Evolutionary conservation across 2,888 invertebrate species (phyloP).

Genomic region (Drosophila mayaguana): DNA sequence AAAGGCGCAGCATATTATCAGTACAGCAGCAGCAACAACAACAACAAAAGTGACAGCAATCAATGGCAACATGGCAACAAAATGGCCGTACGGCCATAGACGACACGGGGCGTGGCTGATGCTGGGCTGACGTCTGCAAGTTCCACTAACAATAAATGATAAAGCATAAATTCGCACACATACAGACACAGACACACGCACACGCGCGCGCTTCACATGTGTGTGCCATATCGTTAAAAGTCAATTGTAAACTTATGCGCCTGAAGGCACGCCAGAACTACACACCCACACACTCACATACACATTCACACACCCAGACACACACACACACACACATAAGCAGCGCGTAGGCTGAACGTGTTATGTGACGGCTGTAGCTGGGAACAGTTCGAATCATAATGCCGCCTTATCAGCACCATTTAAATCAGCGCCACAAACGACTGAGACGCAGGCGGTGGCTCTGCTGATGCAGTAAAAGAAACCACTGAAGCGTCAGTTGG

Average conservation of each 20-base stretch:
- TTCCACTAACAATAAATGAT: constrained; percentile 81
- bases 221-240: constrained; percentile 73
- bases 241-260: constrained; percentile 81
- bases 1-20: constrained; percentile 74
- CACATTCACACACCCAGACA: constrained; percentile 15
- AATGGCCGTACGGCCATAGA: constrained; percentile 50
- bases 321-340: constrained; percentile 9
- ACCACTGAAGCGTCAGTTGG: constrained; percentile 78
- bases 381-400: constrained; percentile 72
- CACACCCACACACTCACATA: constrained; percentile 25
- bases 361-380: constrained; percentile 62
- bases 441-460: constrained; percentile 13
- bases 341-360: constrained; percentile 42
- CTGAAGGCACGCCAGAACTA: constrained; percentile 63
- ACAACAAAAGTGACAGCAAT: constrained; percentile 29
- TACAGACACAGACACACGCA: constrained; percentile 14
- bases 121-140: constrained; percentile 66
- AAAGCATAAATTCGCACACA: constrained; percentile 77
- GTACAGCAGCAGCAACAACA: constrained; percentile 38
- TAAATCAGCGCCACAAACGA: constrained; percentile 72
- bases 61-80: constrained; percentile 48
- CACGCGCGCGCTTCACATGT: constrained; percentile 19
- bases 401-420: constrained; percentile 78
- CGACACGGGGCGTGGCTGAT: constrained; percentile 50
- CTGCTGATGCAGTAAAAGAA: constrained; percentile 68